Base-by-base conservation (phyloP, 2,888 invertebrate genomes). In the Phalera bucephala region DNA sequence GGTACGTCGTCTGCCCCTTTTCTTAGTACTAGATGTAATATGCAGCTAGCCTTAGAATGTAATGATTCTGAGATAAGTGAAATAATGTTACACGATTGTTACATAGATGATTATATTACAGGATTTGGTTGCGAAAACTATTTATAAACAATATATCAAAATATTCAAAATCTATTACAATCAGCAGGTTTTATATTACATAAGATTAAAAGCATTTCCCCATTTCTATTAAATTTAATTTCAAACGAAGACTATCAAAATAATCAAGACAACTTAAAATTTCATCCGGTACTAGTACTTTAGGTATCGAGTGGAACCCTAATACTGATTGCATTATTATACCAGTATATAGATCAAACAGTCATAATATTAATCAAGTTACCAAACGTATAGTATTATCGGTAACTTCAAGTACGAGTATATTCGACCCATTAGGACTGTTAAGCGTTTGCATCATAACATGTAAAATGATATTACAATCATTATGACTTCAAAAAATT, bases 1-100 rank as follows among this genome's bases (percentile, higher is more conserved):
- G 58, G 71, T 3, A 59, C 55, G 1, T 50, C 64, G 5, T 38
- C 58, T 3, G 36, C 36, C 1, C 30, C 38, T n/a, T 39, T 33
- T 28, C 8, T 39, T 9, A 40, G 40, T 9, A 40, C 35, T 3
- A 40, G 40, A 17, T 35, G 35, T 34, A 10, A 35, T 1, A n/a
- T 35, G 1, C 40, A 40, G 9, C 15, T 40, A 14, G 40, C 31
- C 3, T 1, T 30, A 0, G 40, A 40, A 17, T 31, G 35, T 12
- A 8, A 26, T 6, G 28, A 31, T 8, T 19, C 20, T 1, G 12
- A 22, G 19, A 29, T 33, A 22, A 29, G 9, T 8, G 30, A 38
- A 1, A 29, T 38, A 5, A 30, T 38, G 6, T 13, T 1, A 5
- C 36, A 31, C 19, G 36, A 36, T 10, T 31, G 26, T 26, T 36